phyloP scores from a whole-genome alignment of 2,888 invertebrate species.

The Drosophila histrio region DNA sequence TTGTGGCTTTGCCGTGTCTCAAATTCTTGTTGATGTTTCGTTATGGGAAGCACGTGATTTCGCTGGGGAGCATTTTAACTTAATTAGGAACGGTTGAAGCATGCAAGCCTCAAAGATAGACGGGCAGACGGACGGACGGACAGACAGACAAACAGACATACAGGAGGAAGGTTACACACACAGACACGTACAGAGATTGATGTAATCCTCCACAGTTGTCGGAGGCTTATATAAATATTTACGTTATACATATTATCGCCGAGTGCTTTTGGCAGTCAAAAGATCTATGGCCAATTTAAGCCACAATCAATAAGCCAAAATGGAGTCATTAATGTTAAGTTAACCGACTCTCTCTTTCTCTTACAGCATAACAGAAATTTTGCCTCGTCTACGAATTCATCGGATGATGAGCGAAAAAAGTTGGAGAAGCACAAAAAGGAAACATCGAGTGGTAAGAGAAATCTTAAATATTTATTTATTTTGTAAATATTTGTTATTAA shows the following conservation, averaged over 20 bases:
- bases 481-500: conserved; percentile 59
- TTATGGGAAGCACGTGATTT: conserved; percentile 73
- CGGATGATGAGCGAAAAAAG: conserved; percentile 47
- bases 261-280: conserved; percentile 29
- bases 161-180: not conserved
- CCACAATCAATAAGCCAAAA: conserved; percentile 64
- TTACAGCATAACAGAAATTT: conserved; percentile 64
- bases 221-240: conserved; percentile 33
- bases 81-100: conserved; percentile 70
- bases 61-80: conserved; percentile 77
- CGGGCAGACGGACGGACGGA: not conserved
- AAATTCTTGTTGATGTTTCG: conserved; percentile 22
- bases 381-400: conserved; percentile 45
- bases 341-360: conserved; percentile 23
- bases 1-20: conserved; percentile 27
- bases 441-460: conserved; percentile 53
- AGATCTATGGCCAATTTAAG: conserved; percentile 56
- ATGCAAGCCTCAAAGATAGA: conserved; percentile 22
- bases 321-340: conserved; percentile 64
- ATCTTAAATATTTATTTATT: conserved; percentile 29
- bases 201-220: conserved; percentile 21
- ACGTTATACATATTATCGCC: conserved; percentile 25
- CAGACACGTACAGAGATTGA: conserved; percentile 9
- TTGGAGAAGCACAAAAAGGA: conserved; percentile 56
- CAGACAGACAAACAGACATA: not conserved